Evolutionary conservation across 2,113 vertebrate species (phyloP).

Genomic region (Brachirus orientalis): DNA sequence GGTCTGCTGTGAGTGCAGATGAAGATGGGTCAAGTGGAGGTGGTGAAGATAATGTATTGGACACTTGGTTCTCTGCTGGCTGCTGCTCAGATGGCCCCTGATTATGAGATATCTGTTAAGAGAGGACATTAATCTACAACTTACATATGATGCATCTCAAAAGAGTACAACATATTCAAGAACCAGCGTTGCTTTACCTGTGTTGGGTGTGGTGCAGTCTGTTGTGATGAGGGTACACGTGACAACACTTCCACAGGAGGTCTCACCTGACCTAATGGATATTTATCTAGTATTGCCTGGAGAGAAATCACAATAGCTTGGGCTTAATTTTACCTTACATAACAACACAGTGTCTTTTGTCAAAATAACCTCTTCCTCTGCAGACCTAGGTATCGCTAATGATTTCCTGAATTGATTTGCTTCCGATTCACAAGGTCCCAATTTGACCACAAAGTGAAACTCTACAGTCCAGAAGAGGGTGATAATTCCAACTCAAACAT

Average conservation of each 20-base stretch:
- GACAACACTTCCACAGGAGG: slow-evolving; percentile 58
- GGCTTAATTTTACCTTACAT: not conserved
- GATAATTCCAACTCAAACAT: no score
- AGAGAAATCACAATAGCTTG: slow-evolving; percentile 25
- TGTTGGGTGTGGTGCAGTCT: slow-evolving; percentile 22
- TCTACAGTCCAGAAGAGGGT: no score
- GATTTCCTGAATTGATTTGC: no score
- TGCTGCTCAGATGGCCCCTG: slow-evolving; percentile 29
- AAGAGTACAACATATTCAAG: not conserved
- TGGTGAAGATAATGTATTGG: slow-evolving; percentile 8
- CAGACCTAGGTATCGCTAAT: not conserved
- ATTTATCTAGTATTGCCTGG: slow-evolving; percentile 82
- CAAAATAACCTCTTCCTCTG: not conserved
- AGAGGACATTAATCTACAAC: slow-evolving; percentile 16
- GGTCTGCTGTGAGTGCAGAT: not conserved
- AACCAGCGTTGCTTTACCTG: slow-evolving; percentile 50
- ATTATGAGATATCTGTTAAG: slow-evolving; percentile 35
- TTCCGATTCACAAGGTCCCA: no score
- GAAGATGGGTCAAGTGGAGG: slow-evolving; percentile 6
- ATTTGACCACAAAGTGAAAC: no score
- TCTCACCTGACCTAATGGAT: slow-evolving; percentile 72
- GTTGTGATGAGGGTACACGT: slow-evolving; percentile 42
- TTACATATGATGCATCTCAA: not conserved
- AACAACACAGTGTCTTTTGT: not conserved
- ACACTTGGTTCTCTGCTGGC: slow-evolving; percentile 23